Evolutionary conservation across 2,888 invertebrate species (phyloP), one percentile per base, ranked within the genome.

Genomic region (Noctuana brunneofusca): DNA sequence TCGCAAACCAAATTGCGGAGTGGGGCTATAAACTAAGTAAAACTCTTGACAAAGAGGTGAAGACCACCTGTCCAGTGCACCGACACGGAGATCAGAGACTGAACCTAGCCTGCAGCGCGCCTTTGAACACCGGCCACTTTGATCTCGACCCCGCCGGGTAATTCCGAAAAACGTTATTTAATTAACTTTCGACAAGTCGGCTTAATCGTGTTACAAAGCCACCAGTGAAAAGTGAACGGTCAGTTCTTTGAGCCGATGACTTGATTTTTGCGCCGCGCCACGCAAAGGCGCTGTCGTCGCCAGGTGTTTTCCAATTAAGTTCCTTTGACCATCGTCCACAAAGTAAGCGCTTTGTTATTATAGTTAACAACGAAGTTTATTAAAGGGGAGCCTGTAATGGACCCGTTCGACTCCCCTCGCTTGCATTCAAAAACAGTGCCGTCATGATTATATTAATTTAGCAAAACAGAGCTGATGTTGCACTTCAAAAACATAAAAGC

Each of bases 131-230:
- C 80, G 78, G 75, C 67, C 81, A 86, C 90, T 90, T 90, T 90
- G 90, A 90, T 85, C 82, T 86, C 79, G 73, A 76, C 75, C 84
- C 81, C 84, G 81, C 76, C 83, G 87, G 88, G 85, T 90, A 87
- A 89, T 90, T 90, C 84, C 83, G 89, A 91, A 90, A 90, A 90
- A 89, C 89, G 89, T 87, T 90, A 90, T 90, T 91, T 91, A 91
- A 91, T 91, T 90, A 90, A 90, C 86, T 90, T 90, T 90, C 88
- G 90, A 91, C 90, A 90, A 89, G 88, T 90, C 84, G 73, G 83
- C 78, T 87, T 90, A 89, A 90, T 90, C 89, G 89, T 76, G 86
- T 90, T 89, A 90, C 90, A 90, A 90, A 91, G 89, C 88, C 83
- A 81, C 80, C 74, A 81, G 81, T 58, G 62, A 49, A 48, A 48